A percentile compares a stretch with the other conserved stretches of the same genome.
phyloP scores from a whole-genome alignment of 1,140 invertebrate species.

The Ceratina australensis region DNA sequence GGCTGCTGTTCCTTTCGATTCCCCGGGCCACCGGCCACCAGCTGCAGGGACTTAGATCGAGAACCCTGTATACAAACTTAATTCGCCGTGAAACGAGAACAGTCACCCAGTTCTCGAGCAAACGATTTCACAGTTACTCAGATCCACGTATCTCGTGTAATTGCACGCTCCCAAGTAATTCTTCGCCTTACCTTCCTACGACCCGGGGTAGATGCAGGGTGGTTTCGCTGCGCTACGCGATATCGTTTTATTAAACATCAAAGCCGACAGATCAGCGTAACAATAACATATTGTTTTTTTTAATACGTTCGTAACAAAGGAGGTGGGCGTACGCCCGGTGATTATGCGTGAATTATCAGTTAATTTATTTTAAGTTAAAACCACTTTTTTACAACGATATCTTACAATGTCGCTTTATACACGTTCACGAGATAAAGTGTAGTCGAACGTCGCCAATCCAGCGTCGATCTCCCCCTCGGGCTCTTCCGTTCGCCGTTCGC shows the following conservation, averaged over 20 bases:
- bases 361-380: conserved; percentile 81
- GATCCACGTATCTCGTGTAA: background rate
- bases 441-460: conserved; percentile 46
- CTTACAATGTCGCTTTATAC: conserved; percentile 79
- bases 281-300: no score
- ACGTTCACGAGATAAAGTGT: conserved; percentile 54
- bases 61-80: conserved; percentile 70
- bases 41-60: conserved; percentile 69
- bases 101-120: background rate
- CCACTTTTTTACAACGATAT: conserved; percentile 80
- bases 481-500: background rate
- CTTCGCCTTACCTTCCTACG: no score
- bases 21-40: conserved; percentile 41
- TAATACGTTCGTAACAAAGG: no score
- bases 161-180: no score
- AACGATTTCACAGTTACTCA: background rate
- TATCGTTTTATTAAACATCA: no score
- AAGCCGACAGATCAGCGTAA: no score
- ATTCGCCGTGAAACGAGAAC: conserved; percentile 78
- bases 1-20: conserved; percentile 24
- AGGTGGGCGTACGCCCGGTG: background rate
- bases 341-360: conserved; percentile 75
- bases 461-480: conserved; percentile 33
- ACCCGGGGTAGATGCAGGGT: no score
- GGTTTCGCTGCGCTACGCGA: no score